Conservation (phyloP, 2,888 invertebrate genomes). For the Chaitophorus viminalis region DNA sequence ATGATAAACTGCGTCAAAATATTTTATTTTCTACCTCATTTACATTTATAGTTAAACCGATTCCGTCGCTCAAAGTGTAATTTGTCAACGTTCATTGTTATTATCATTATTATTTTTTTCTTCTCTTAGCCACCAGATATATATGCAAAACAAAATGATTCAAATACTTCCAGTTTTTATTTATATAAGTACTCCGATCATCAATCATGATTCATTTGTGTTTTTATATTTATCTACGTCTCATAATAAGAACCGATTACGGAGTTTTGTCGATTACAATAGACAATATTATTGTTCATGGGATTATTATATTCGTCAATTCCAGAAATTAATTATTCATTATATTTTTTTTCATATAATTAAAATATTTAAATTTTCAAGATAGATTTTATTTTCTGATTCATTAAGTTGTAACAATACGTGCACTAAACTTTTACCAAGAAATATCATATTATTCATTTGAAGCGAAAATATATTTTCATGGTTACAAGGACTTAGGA, state of each 20-base stretch:
- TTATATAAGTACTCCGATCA: background rate
- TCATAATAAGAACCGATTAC: background rate
- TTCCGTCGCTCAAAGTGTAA: background rate
- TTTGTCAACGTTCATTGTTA: background rate
- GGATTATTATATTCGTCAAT: background rate
- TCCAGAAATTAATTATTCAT: too few species aligned
- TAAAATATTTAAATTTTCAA: background rate
- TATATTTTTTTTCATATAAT: background rate
- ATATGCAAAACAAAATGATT: background rate
- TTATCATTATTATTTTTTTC: background rate
- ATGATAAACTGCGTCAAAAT: background rate
- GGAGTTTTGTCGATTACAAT: background rate
- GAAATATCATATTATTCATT: background rate
- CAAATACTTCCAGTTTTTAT: background rate
- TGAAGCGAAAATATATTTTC: background rate
- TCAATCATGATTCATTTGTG: background rate
- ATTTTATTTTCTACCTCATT: background rate
- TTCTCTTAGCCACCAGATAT: background rate
- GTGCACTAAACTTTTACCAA: background rate
- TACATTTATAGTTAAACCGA: background rate
- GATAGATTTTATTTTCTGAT: background rate
- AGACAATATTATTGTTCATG: background rate
- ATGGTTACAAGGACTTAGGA: background rate
- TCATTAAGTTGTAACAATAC: background rate
- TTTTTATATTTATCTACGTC: background rate